Percentiles rank a stretch among this genome's conserved stretches.
These are phyloP conservation scores for Serranus cabrilla DNA, from an alignment of 2,797 vertebrate species.

Conservation along the genomic window DNA sequence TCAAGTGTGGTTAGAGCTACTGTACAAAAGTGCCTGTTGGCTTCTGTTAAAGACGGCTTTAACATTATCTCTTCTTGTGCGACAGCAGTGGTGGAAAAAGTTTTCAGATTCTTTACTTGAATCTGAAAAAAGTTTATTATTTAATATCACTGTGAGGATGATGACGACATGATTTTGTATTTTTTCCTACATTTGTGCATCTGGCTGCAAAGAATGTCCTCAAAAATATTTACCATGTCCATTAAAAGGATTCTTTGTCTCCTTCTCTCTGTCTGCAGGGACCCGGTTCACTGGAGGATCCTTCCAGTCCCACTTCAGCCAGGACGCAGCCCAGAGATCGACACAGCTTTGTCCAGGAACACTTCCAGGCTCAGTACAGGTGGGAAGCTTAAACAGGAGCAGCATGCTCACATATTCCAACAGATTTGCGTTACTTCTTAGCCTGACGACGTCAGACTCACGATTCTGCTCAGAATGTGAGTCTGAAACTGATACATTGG, in stretches of 20 bases:
- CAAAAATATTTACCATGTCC: neutral
- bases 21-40: neutral
- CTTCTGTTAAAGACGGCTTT: neutral
- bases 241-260: neutral
- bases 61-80: neutral
- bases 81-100: neutral
- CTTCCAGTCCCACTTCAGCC: slow-evolving; percentile 61
- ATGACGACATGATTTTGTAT: neutral
- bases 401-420: neutral
- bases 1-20: neutral
- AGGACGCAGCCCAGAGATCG: slow-evolving; percentile 70
- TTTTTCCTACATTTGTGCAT: neutral
- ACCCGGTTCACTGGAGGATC: slow-evolving; percentile 69
- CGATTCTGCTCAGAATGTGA: too few species aligned
- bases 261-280: slow-evolving; percentile 75
- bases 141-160: neutral
- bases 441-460: too few species aligned
- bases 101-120: too few species aligned
- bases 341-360: slow-evolving; percentile 95
- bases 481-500: too few species aligned
- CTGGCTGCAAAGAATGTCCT: neutral
- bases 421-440: neutral
- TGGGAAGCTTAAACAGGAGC: slow-evolving; percentile 69
- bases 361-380: slow-evolving; percentile 98
- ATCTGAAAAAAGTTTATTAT: neutral